Base-by-base conservation (phyloP, 2,797 vertebrate genomes). In the Thripadectes ignobilis region DNA sequence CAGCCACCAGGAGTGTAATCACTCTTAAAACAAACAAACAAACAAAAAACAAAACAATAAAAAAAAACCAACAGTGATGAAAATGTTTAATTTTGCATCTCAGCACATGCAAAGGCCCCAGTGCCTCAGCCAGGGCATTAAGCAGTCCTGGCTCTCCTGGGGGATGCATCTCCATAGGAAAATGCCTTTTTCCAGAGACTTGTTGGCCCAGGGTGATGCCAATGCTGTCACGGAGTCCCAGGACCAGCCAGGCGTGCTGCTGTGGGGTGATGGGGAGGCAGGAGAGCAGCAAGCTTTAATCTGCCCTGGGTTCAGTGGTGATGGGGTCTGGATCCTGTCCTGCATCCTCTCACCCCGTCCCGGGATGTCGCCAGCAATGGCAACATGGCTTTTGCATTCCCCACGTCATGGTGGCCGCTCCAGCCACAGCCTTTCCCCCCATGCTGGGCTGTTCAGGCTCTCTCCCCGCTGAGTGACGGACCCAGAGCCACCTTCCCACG, bases 191-290 rank as follows among this genome's bases (percentile, higher is more conserved):
- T 43, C n/a, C 36, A 11, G 45, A 26, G 69, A 2, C 7, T 7
- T 3, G 5, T 1, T 27, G 55, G 11, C 67, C 14, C 27, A 0
- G 52, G 16, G 46, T 3, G 26, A 27, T n/a, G n/a, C 32, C 1
- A 19, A 1, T 3, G 2, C 27, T 1, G 1, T 3, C 2, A 2
- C 4, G 61, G 41, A 23, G 49, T 36, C 4, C 30, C 1, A 0
- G 52, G 32, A 51, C 13, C 32, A 21, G 39, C 20, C 1, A 2
- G 62, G 49, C 0, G 4, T 3, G 57, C 24, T 16, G 5, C 65
- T 51, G 19, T 0, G 3, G 43, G 20, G 12, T 14, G 30, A 27
- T 10, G 41, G 15, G 12, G 16, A 30, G 4, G 20, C 77, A 29
- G 74, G 32, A 29, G 22, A 51, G n/a, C 52, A 18, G 46, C 4